Base-by-base conservation (phyloP, 1,140 invertebrate genomes). In the Nebria ingens region DNA sequence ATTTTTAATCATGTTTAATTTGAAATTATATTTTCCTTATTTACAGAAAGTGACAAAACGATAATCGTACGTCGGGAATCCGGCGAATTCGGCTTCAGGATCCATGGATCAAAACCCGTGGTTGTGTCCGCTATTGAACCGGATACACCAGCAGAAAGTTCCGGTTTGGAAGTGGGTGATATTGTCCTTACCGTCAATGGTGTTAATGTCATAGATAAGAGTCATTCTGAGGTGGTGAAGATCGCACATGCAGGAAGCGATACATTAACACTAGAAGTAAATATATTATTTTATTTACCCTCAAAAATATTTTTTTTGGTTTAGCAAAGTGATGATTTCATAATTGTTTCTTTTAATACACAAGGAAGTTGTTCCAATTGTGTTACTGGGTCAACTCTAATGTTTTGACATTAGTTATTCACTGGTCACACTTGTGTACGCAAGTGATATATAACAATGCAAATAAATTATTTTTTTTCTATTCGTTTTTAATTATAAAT, bases 121-220 rank as follows among this genome's bases (percentile, higher is more conserved):
- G 91, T 97, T 1, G 91, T 98, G 2, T 95, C 93, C 1, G 90
- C 90, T 2, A 94, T 98, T 56, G 93, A 97, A 71, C 84, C 86
- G 2, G 87, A 89, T 65, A 93, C 88, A 3, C 89, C 92, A 0
- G 93, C 93, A 0, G 91, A 93, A 69, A 85, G 79, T 59, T 91
- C 88, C 2, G 94, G 93, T 0, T 70, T 97, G 15, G 89, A 93
- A 75, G 89, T 96, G 21, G 94, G 93, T 17, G 93, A 97, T 69
- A 94, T 97, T 54, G 85, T 97, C 29, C 85, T 97, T 68, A 84
- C 86, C 55, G 87, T 97, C 12, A 97, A 97, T 71, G 90, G 87
- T 17, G 80, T 88, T 51, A 90, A 86, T 66, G 92, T 97, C 2
- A 76, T 97, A 65, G 92, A 96, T 66, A 85, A 91, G 53, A 88